phyloP scores from a whole-genome alignment of 1,140 invertebrate species.

The Dendroctonus valens region DNA sequence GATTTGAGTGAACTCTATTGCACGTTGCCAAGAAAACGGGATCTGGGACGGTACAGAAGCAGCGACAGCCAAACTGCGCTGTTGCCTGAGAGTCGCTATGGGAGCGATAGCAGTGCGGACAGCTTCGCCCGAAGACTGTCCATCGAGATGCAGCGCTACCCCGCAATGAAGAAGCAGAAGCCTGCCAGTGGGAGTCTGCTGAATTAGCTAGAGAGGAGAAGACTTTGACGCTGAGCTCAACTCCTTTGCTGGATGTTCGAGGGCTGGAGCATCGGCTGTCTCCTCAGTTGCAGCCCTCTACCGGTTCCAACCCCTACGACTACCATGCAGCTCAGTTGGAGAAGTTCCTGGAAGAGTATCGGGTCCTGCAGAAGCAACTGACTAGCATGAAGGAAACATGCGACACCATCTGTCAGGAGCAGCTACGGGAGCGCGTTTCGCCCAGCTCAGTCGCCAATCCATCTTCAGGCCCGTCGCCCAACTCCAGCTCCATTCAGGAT shows the following conservation, averaged over 20 bases:
- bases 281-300: conserved; percentile 32
- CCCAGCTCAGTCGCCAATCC: conserved; percentile 45
- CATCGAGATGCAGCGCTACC: conserved; percentile 37
- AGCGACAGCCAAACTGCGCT: conserved; percentile 69
- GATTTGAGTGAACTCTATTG: conserved; percentile 57
- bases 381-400: conserved; percentile 75
- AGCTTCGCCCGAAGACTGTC: conserved; percentile 37
- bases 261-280: conserved; percentile 48
- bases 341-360: conserved; percentile 73
- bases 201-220: conserved; percentile 52
- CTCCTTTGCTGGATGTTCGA: conserved; percentile 56
- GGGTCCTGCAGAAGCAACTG: conserved; percentile 70
- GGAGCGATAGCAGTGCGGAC: conserved; percentile 49
- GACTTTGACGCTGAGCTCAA: conserved; percentile 42
- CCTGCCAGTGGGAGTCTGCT: conserved; percentile 58
- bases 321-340: conserved; percentile 75
- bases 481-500: conserved; percentile 52
- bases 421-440: conserved; percentile 16
- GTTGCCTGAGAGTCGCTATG: conserved; percentile 54
- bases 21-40: conserved; percentile 59
- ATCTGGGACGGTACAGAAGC: conserved; percentile 53
- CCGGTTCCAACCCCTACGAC: conserved; percentile 60
- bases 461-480: conserved; percentile 41
- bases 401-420: conserved; percentile 60
- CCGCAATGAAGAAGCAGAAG: conserved; percentile 44